These are phyloP conservation scores for Mesembrinibis cayennensis DNA, from an alignment of 2,113 vertebrate genomes.

Conservation along the genomic window DNA sequence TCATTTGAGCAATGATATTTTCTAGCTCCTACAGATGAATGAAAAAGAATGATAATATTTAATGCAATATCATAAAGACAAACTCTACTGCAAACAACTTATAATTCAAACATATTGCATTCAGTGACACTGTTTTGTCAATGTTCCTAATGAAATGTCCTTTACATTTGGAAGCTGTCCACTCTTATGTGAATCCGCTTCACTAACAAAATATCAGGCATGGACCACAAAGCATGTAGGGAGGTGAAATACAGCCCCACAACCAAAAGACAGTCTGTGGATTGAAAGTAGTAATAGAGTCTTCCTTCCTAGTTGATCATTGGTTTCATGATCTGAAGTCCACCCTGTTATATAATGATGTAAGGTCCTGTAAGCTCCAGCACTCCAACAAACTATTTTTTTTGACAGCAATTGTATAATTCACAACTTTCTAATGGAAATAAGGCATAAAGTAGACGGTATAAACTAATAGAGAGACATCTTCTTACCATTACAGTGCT, in stretches of 20 bases:
- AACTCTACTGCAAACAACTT: not conserved
- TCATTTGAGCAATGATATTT: slow-evolving; percentile 86
- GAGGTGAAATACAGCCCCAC: not conserved
- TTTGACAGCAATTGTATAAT: not conserved
- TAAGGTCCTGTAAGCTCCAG: not conserved
- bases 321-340: not conserved
- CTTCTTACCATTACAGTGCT: not conserved
- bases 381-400: not conserved
- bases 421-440: not conserved
- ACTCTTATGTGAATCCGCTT: not conserved
- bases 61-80: not conserved
- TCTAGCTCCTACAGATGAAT: slow-evolving; percentile 75
- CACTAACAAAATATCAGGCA: not conserved
- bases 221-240: not conserved
- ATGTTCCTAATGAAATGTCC: not conserved
- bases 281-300: not conserved
- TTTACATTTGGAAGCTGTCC: not conserved
- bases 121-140: not conserved
- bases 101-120: not conserved
- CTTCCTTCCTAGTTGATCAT: not conserved
- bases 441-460: not conserved
- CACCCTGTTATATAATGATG: not conserved
- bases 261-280: not conserved
- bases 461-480: not conserved
- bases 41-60: not conserved